Conservation (phyloP, 2,888 invertebrate genomes). For the Dryobotodes eremita region DNA sequence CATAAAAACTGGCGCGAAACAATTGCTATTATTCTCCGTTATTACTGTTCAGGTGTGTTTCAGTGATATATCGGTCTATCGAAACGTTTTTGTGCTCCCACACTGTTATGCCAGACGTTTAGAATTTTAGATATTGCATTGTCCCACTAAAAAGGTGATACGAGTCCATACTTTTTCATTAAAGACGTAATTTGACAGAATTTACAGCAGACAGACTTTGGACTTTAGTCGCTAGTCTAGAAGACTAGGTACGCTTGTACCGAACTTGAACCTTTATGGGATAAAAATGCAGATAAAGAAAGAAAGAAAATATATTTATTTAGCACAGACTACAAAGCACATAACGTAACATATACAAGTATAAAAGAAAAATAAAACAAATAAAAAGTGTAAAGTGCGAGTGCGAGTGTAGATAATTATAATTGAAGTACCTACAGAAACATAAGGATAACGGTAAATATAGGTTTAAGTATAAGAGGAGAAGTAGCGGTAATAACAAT, state of each 20-base stretch:
- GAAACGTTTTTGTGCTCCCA: slow-evolving; percentile 82
- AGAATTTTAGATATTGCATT: slow-evolving; percentile 72
- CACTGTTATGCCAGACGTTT: slow-evolving; percentile 74
- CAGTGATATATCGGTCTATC: slow-evolving; percentile 85
- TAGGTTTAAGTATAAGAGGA: slow-evolving; percentile 11
- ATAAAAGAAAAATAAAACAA: too few species aligned
- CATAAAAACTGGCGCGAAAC: slow-evolving; percentile 86
- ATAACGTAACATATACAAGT: too few species aligned
- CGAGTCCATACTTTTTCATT: slow-evolving; percentile 24
- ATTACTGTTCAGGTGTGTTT: slow-evolving; percentile 88
- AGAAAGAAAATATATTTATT: too few species aligned
- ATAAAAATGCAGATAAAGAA: not conserved
- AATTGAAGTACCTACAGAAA: not conserved
- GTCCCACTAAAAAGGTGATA: slow-evolving; percentile 40
- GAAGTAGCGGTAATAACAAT: slow-evolving; percentile 20
- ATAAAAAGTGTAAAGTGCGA: too few species aligned
- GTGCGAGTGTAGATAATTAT: not conserved
- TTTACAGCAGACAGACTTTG: slow-evolving; percentile 10
- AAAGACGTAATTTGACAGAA: slow-evolving; percentile 22
- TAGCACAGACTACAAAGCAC: too few species aligned
- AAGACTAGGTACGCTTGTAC: slow-evolving; percentile 1
- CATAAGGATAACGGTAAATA: slow-evolving; percentile 6
- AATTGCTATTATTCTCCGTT: slow-evolving; percentile 88
- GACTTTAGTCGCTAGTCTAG: not conserved
- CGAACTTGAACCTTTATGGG: not conserved